Evolutionary conservation across 2,113 vertebrate species (phyloP).

Genomic region (Gallinago jamesoni): DNA sequence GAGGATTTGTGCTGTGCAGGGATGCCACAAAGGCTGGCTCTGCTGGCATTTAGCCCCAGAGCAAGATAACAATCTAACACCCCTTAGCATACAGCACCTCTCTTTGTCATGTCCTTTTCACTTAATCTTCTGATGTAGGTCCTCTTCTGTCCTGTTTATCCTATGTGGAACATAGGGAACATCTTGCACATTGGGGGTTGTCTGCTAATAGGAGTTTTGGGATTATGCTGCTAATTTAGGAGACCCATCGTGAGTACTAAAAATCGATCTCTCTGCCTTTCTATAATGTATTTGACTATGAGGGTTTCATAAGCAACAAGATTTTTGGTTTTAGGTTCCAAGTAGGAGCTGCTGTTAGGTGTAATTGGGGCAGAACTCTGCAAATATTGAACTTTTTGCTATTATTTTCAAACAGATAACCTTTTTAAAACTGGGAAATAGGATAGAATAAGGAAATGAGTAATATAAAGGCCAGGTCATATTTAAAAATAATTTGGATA

Average conservation of each 20-base stretch:
- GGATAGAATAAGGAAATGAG: background rate
- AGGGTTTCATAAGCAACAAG: background rate
- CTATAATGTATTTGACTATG: background rate
- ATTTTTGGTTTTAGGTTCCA: background rate
- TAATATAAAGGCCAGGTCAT: background rate
- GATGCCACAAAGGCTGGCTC: background rate
- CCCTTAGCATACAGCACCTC: background rate
- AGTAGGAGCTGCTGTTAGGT: background rate
- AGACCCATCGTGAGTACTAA: background rate
- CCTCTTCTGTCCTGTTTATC: background rate
- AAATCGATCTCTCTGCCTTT: background rate
- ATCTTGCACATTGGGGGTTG: background rate
- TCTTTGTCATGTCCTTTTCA: background rate
- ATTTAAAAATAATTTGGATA: background rate
- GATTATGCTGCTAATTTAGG: background rate
- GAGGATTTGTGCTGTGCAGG: background rate
- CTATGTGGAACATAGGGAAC: background rate
- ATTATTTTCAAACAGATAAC: background rate
- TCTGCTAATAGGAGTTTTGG: background rate
- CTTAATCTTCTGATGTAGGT: background rate
- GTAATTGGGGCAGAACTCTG: background rate
- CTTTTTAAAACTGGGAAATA: background rate
- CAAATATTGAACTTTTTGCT: background rate
- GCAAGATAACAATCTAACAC: background rate
- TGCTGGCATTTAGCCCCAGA: background rate